A percentile compares a stretch with the other conserved stretches of the same genome.
Evolutionary conservation across 2,113 vertebrate genomes (phyloP).

Genomic region (Nematolebias whitei): DNA sequence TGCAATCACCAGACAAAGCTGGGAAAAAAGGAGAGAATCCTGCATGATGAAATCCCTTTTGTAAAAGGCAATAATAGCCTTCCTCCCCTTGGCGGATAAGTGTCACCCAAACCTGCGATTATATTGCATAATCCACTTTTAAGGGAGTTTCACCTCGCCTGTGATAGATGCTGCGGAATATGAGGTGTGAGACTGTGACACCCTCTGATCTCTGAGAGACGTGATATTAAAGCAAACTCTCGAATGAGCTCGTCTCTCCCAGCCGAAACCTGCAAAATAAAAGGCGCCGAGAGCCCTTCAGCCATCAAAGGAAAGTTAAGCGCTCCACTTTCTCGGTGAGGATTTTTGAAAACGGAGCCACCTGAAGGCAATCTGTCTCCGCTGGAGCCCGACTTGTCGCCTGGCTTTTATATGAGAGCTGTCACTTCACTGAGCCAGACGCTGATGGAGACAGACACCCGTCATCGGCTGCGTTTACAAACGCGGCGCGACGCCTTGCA

Average conservation of each 20-base stretch:
- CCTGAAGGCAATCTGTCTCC: constrained; percentile 78
- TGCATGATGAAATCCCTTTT: constrained; percentile 72
- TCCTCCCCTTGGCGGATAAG: constrained; percentile 56
- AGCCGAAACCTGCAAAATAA: constrained; percentile 69
- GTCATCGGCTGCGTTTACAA: constrained; percentile 49
- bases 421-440: constrained; percentile 61
- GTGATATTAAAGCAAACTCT: constrained; percentile 78
- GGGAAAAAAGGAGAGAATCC: constrained; percentile 24
- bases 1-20: constrained; percentile 52
- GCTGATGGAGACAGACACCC: constrained; percentile 72
- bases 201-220: constrained; percentile 78
- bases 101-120: constrained; percentile 72
- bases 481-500: constrained; percentile 57
- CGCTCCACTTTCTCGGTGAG: constrained; percentile 52
- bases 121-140: constrained; percentile 78
- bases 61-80: constrained; percentile 67
- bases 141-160: constrained; percentile 69
- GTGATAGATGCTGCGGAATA: constrained; percentile 68
- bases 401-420: too few species aligned
- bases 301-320: constrained; percentile 78
- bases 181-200: constrained; percentile 72
- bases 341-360: constrained; percentile 72
- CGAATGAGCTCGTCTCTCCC: constrained; percentile 65
- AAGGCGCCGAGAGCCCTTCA: constrained; percentile 70
- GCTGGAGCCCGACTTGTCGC: constrained; percentile 71